phyloP scores from a whole-genome alignment of 1,140 invertebrate species.

The Agrilus planipennis region DNA sequence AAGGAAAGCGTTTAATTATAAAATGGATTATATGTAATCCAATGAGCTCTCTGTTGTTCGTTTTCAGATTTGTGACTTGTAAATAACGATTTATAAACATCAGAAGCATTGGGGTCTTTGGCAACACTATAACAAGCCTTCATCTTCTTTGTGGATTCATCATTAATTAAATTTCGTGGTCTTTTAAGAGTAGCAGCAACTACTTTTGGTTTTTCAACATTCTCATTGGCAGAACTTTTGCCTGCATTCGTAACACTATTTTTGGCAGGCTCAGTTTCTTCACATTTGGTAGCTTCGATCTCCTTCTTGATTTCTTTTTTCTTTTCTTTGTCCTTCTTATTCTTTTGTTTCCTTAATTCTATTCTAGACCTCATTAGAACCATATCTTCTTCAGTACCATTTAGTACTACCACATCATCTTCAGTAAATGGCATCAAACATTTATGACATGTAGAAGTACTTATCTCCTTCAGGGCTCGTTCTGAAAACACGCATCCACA shows the following conservation, averaged over 20 bases:
- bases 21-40: slow-evolving; percentile 96
- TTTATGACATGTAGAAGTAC: slow-evolving; percentile 38
- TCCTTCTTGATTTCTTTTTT: slow-evolving; percentile 25
- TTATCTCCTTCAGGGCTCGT: slow-evolving; percentile 85
- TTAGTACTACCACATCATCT: slow-evolving; percentile 75
- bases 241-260: no score
- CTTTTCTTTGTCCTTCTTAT: slow-evolving; percentile 56
- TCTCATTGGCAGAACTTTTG: not conserved
- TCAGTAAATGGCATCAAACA: slow-evolving; percentile 68
- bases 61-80: slow-evolving; percentile 78
- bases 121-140: slow-evolving; percentile 72
- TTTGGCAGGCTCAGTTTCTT: no score
- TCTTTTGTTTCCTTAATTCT: slow-evolving; percentile 47
- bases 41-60: slow-evolving; percentile 81
- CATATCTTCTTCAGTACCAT: slow-evolving; percentile 73
- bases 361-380: slow-evolving; percentile 53
- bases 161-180: slow-evolving; percentile 26
- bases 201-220: not conserved
- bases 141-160: slow-evolving; percentile 63
- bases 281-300: not conserved
- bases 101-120: slow-evolving; percentile 80
- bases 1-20: no score
- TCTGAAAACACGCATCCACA: slow-evolving; percentile 97
- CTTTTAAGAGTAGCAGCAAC: slow-evolving; percentile 16
- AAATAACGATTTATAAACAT: slow-evolving; percentile 92